A percentile compares a stretch with the other conserved stretches of the same genome.
Conservation (phyloP, 2,113 vertebrate species). For the Phaethon lepturus region DNA sequence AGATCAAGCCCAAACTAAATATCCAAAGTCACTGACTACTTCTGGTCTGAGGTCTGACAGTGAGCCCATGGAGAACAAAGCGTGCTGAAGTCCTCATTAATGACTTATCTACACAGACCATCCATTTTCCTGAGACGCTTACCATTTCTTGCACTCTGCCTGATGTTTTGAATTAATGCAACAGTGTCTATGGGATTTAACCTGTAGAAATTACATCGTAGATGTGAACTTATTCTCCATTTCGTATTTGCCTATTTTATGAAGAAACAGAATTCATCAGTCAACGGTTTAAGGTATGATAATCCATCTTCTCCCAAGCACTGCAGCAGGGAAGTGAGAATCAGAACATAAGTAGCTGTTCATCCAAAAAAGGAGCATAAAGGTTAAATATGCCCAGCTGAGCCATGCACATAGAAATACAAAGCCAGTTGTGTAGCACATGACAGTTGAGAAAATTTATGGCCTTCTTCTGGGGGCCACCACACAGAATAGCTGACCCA, state of each 20-base stretch:
- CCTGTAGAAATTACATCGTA: background rate
- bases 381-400: background rate
- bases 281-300: background rate
- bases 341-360: background rate
- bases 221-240: background rate
- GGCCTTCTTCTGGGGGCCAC: background rate
- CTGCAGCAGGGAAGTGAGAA: background rate
- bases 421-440: background rate
- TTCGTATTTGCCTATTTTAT: background rate
- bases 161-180: background rate
- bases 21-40: background rate
- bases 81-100: background rate
- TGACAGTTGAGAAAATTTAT: background rate
- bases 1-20: background rate
- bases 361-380: background rate
- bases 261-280: background rate
- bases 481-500: background rate
- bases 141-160: background rate
- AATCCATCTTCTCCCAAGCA: background rate
- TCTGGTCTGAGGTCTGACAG: background rate
- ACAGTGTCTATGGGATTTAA: background rate
- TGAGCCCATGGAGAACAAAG: background rate
- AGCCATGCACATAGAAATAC: rapidly evolving
- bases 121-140: background rate
- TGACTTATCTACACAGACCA: background rate